Percentiles rank a stretch among this genome's conserved stretches.
These are phyloP conservation scores for Homalodisca vitripennis DNA, from an alignment of 1,140 invertebrate species.

Conservation along the genomic window DNA sequence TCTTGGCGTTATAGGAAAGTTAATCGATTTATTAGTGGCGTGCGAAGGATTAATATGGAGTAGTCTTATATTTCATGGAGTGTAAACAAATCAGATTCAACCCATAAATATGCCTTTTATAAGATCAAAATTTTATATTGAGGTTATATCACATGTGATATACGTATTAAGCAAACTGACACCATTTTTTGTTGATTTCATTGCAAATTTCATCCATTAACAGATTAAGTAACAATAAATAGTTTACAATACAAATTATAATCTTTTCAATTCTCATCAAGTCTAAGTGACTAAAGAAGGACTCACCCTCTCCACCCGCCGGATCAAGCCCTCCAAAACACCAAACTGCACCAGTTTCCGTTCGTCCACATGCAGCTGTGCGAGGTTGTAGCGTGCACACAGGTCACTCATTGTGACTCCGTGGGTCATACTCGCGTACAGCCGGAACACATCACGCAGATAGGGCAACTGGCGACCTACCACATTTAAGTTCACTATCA, in stretches of 20 bases:
- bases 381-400: constrained; percentile 76
- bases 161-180: constrained; percentile 18
- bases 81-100: too few relatives aligned
- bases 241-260: too few relatives aligned
- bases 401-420: constrained; percentile 83
- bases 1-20: too few relatives aligned
- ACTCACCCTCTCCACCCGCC: constrained; percentile 73
- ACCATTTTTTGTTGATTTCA: not conserved
- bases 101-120: too few relatives aligned
- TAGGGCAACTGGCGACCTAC: constrained; percentile 59
- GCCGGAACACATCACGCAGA: constrained; percentile 74
- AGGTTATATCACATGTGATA: not conserved
- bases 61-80: too few relatives aligned
- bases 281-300: not conserved
- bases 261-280: too few relatives aligned
- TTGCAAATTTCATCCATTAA: not conserved
- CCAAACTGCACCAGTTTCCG: constrained; percentile 91
- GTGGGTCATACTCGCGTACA: constrained; percentile 81
- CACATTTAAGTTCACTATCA: too few relatives aligned
- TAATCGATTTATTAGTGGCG: too few relatives aligned
- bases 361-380: constrained; percentile 72
- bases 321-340: constrained; percentile 79
- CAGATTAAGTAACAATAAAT: too few relatives aligned
- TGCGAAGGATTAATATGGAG: too few relatives aligned
- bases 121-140: too few relatives aligned